Evolutionary conservation across 92 coral and sea anemone genomes (phyloP).

Genomic region (Pocillopora grandis): DNA sequence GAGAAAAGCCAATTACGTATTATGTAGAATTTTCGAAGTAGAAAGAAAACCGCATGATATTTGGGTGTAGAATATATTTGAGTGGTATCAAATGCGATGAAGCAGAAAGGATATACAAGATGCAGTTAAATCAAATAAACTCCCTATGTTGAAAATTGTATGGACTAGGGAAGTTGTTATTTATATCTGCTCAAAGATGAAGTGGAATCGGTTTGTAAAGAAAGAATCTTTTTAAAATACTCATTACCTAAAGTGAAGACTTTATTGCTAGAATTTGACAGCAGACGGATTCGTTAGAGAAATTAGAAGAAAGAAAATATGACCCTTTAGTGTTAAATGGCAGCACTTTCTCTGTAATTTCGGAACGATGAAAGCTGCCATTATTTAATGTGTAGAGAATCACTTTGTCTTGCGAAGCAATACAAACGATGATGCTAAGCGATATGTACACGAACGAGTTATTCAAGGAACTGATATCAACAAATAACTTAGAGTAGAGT

Average conservation of each 20-base stretch:
- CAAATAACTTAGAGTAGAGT: conserved; percentile 2
- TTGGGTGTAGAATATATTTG: not conserved
- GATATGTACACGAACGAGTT: conserved; percentile 8
- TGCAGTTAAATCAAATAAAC: not conserved
- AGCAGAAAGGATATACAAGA: not conserved
- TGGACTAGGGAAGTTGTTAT: no score
- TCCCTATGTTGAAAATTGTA: not conserved
- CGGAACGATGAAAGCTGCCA: conserved; percentile 20
- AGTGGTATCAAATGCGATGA: no score
- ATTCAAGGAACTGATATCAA: not conserved
- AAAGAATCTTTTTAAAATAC: not conserved
- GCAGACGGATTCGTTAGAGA: not conserved
- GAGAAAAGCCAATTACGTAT: not conserved
- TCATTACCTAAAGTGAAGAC: not conserved
- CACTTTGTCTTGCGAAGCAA: conserved; percentile 14
- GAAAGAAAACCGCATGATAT: not conserved
- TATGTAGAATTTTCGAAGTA: not conserved
- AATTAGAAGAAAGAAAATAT: not conserved
- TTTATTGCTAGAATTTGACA: conserved; percentile 4
- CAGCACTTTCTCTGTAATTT: conserved; percentile 14
- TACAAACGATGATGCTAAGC: conserved; percentile 1
- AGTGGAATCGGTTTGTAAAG: not conserved
- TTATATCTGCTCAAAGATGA: not conserved
- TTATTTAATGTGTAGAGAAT: conserved; percentile 7
- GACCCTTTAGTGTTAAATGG: conserved; percentile 5